phyloP scores from a whole-genome alignment of 2,888 invertebrate genomes.

The Catocala fraxini region DNA sequence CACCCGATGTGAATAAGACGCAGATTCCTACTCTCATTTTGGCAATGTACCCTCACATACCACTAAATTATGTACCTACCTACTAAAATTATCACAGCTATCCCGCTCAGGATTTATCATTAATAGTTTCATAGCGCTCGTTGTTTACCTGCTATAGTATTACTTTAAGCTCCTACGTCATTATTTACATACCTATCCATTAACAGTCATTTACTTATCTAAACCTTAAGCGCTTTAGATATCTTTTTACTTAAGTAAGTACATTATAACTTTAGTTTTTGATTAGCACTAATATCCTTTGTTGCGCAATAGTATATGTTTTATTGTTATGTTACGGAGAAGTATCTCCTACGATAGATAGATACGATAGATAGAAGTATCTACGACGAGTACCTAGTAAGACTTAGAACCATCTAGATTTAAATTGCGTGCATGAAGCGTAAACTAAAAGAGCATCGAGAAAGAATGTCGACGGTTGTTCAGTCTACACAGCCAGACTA shows the following conservation, averaged over 20 bases:
- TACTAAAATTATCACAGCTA: conserved; percentile 36
- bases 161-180: conserved; percentile 5
- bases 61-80: conserved; percentile 28
- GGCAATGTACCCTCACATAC: conserved; percentile 65
- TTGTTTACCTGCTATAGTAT: conserved; percentile 4
- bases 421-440: conserved; percentile 33
- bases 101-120: conserved; percentile 18
- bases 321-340: background rate
- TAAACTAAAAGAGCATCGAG: conserved; percentile 28
- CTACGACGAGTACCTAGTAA: too few relatives aligned
- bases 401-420: conserved; percentile 42
- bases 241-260: too few relatives aligned
- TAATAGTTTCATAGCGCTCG: conserved; percentile 6
- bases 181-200: conserved; percentile 1
- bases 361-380: too few relatives aligned
- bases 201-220: conserved; percentile 6
- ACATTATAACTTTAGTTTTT: too few relatives aligned
- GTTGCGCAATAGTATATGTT: background rate
- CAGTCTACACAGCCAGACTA: conserved; percentile 30
- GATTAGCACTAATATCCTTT: background rate
- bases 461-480: conserved; percentile 40
- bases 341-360: too few relatives aligned
- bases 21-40: conserved; percentile 76
- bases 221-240: background rate
- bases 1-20: conserved; percentile 70